phyloP scores from a whole-genome alignment of 2,888 invertebrate genomes.

The Epinotia nisella region DNA sequence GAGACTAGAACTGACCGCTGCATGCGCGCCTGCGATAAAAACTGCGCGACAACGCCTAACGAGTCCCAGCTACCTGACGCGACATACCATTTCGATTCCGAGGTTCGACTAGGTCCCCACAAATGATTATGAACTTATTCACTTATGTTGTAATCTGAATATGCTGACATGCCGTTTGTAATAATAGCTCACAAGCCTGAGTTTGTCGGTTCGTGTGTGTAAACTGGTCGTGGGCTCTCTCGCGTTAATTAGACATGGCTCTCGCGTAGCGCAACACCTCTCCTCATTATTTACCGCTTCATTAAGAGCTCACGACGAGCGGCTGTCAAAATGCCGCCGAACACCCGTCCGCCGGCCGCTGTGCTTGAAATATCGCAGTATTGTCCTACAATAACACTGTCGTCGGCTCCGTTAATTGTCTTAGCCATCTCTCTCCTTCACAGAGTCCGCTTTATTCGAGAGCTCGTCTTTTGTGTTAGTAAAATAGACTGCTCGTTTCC shows the following conservation, averaged over 20 bases:
- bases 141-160: constrained; percentile 56
- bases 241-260: constrained; percentile 79
- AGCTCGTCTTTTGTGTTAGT: constrained; percentile 63
- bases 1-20: constrained; percentile 76
- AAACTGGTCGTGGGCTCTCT: constrained; percentile 65
- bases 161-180: constrained; percentile 53
- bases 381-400: constrained; percentile 81
- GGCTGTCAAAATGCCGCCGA: constrained; percentile 80
- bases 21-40: constrained; percentile 75
- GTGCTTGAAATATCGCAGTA: constrained; percentile 78
- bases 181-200: constrained; percentile 61
- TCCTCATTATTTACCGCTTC: constrained; percentile 83
- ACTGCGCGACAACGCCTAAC: constrained; percentile 70
- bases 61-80: constrained; percentile 65
- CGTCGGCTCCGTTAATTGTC: constrained; percentile 79
- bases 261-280: constrained; percentile 76
- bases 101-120: constrained; percentile 57
- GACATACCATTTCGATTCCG: constrained; percentile 50
- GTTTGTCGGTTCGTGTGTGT: constrained; percentile 56
- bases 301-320: constrained; percentile 80
- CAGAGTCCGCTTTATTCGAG: constrained; percentile 63
- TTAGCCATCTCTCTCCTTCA: constrained; percentile 64
- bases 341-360: constrained; percentile 65
- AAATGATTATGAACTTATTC: constrained; percentile 56
- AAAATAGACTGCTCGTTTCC: constrained; percentile 69